These are phyloP conservation scores for Ormyrus pomaceus DNA, from an alignment of 2,888 invertebrate genomes.

Conservation along the genomic window DNA sequence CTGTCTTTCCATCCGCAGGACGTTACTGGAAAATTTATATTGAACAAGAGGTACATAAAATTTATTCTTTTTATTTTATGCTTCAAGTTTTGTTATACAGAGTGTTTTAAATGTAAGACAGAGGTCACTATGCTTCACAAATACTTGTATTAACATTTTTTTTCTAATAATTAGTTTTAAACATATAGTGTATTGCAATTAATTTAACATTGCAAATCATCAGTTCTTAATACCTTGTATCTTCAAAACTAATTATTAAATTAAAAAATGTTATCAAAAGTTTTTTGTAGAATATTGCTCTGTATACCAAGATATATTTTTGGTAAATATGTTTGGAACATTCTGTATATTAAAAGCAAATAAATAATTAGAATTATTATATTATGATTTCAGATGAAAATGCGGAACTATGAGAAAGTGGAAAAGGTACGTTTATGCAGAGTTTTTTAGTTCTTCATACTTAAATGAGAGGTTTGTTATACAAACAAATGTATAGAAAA, in stretches of 20 bases:
- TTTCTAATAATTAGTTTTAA: too few species aligned
- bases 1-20: slow-evolving; percentile 96
- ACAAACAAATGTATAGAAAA: slow-evolving; percentile 31
- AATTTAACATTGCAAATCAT: too few species aligned
- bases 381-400: slow-evolving; percentile 90
- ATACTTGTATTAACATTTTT: too few species aligned
- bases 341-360: too few species aligned
- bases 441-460: slow-evolving; percentile 53
- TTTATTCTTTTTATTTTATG: not conserved
- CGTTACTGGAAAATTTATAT: slow-evolving; percentile 99
- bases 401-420: slow-evolving; percentile 97
- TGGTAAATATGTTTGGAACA: too few species aligned
- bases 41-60: slow-evolving; percentile 89
- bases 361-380: not conserved
- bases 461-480: slow-evolving; percentile 49
- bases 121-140: too few species aligned
- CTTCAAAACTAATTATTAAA: slow-evolving; percentile 57
- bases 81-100: not conserved
- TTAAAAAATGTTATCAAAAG: not conserved
- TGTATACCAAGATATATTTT: not conserved
- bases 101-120: too few species aligned
- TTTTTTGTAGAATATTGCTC: slow-evolving; percentile 10
- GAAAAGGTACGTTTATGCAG: slow-evolving; percentile 90
- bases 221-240: not conserved
- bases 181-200: too few species aligned